Evolutionary conservation across 2,113 vertebrate species (phyloP).

Genomic region (Rattus norvegicus): GRCr8 NC_086026.1:110052001-110052500

Average conservation of each 20-base stretch:
- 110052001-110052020: background rate
- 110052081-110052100: background rate
- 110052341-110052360: conserved; percentile 34
- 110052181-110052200: conserved; percentile 16
- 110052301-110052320: conserved; percentile 53
- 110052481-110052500: background rate
- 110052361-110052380: conserved; percentile 17
- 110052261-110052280: conserved; percentile 51
- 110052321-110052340: background rate
- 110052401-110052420: background rate
- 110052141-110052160: conserved; percentile 21
- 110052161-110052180: background rate
- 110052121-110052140: conserved; percentile 41
- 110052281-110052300: conserved; percentile 59
- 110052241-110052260: background rate
- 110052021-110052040: background rate
- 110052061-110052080: background rate
- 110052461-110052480: background rate
- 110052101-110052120: conserved; percentile 10
- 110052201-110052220: background rate
- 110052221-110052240: conserved; percentile 7
- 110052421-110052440: background rate
- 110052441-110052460: background rate
- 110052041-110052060: background rate
- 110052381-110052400: conserved; percentile 5